Base-by-base conservation (phyloP, 2,888 invertebrate species). In the Drosophila limbata region DNA sequence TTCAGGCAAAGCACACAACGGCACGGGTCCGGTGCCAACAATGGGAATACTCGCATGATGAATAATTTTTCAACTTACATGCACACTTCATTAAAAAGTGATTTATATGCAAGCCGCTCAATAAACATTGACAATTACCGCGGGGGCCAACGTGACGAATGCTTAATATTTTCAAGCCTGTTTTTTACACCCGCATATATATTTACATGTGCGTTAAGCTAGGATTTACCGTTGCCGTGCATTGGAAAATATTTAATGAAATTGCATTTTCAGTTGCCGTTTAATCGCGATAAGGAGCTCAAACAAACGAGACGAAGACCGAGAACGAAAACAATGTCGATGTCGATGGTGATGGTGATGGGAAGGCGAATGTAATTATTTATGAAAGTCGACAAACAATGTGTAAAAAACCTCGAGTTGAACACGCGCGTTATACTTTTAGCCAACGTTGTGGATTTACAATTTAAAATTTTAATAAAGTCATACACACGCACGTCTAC, bases 1-100 rank as follows among this genome's bases (percentile, higher is more conserved):
- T n/a, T n/a, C n/a, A n/a, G n/a, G n/a, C n/a, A n/a, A n/a, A n/a
- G n/a, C n/a, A n/a, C n/a, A n/a, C n/a, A n/a, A n/a, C n/a, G n/a
- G n/a, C n/a, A n/a, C n/a, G n/a, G n/a, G n/a, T n/a, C n/a, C n/a
- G n/a, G n/a, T n/a, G n/a, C n/a, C n/a, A 40, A 40, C n/a, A 40
- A 48, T 55, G 33, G 10, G 3, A 60, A 31, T 44, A 8, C 28
- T 28, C 28, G 28, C 28, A 57, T 66, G 64, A 70, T 68, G 69
- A 71, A 80, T 79, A 80, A 81, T 76, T 73, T 63, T 75, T 52
- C 52, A 77, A 78, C 81, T 85, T 86, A 83, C 85, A 81, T 73
- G 71, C 53, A 61, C 61, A 80, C 73, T 80, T 80, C 73, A 77
- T 85, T 90, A 87, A 81, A 77, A 79, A 39, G 81, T 78, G 89